Percentiles rank a stretch among this genome's conserved stretches.
Evolutionary conservation across 2,797 vertebrate genomes (phyloP).

Genomic region (Fringilla coelebs): DNA sequence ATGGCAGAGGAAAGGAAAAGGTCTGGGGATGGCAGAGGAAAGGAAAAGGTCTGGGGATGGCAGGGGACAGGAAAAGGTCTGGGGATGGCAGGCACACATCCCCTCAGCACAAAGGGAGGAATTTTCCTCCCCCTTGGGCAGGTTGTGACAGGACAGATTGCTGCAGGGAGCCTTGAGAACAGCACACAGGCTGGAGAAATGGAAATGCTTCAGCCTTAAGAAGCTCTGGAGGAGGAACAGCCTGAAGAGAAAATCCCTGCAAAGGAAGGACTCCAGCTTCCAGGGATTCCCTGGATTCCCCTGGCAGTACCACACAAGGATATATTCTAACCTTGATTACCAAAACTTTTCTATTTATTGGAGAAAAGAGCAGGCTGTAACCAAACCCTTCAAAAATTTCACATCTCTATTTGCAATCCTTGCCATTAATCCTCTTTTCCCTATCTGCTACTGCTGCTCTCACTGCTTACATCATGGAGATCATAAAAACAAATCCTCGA

Average conservation of each 20-base stretch:
- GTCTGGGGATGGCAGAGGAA: not conserved
- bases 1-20: not conserved
- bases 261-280: not conserved
- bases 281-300: not conserved
- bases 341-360: not conserved
- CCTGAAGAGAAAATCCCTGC: fast-evolving
- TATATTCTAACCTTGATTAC: not conserved
- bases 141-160: not conserved
- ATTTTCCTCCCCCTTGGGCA: not conserved
- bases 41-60: too few species aligned
- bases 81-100: not conserved
- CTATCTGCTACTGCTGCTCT: not conserved
- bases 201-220: not conserved
- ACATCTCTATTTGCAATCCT: not conserved
- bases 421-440: not conserved
- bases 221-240: not conserved
- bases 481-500: not conserved
- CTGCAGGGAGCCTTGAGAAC: not conserved
- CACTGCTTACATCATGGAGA: not conserved
- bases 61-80: too few species aligned
- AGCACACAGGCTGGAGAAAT: not conserved
- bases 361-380: not conserved
- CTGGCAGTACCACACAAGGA: not conserved
- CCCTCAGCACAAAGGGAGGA: not conserved
- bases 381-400: not conserved